phyloP scores from a whole-genome alignment of 1,140 invertebrate species.

The Pachypsylla venusta region DNA sequence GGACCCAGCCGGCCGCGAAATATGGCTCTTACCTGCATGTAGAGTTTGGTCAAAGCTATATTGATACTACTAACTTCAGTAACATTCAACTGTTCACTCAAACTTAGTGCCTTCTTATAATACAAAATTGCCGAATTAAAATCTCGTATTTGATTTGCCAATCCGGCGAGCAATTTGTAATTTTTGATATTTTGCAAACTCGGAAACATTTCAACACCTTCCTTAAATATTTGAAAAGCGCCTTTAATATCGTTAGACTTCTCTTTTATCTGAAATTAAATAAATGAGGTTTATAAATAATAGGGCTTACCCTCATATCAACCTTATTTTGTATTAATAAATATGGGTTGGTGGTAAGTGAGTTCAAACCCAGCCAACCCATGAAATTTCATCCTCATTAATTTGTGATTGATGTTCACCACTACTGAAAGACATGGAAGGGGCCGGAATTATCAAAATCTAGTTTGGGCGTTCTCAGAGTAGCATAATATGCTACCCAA shows the following conservation, averaged over 20 bases:
- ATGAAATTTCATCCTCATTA: too few relatives aligned
- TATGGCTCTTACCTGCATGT: constrained; percentile 52
- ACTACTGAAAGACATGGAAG: too few relatives aligned
- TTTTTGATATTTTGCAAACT: constrained; percentile 41
- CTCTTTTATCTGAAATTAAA: constrained; percentile 21
- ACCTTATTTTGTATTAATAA: too few relatives aligned
- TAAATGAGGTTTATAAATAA: too few relatives aligned
- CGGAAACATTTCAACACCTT: constrained; percentile 45
- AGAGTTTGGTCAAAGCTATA: constrained; percentile 64
- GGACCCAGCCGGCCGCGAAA: not conserved
- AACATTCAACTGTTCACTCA: constrained; percentile 36
- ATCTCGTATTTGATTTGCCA: constrained; percentile 42
- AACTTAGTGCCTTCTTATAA: constrained; percentile 69
- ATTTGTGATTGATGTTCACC: too few relatives aligned
- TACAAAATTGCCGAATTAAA: constrained; percentile 54
- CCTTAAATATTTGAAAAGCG: constrained; percentile 43
- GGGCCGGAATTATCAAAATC: too few relatives aligned
- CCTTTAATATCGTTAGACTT: constrained; percentile 42
- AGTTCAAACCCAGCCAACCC: too few relatives aligned
- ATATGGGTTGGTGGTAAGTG: too few relatives aligned
- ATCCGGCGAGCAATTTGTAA: constrained; percentile 50
- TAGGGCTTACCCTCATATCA: too few relatives aligned
- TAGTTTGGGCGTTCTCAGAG: too few relatives aligned
- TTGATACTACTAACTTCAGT: constrained; percentile 62
- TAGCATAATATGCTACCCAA: too few relatives aligned